A percentile compares a stretch with the other conserved stretches of the same genome.
Conservation (phyloP, 2,888 invertebrate genomes). For the Campoplex nolae region DNA sequence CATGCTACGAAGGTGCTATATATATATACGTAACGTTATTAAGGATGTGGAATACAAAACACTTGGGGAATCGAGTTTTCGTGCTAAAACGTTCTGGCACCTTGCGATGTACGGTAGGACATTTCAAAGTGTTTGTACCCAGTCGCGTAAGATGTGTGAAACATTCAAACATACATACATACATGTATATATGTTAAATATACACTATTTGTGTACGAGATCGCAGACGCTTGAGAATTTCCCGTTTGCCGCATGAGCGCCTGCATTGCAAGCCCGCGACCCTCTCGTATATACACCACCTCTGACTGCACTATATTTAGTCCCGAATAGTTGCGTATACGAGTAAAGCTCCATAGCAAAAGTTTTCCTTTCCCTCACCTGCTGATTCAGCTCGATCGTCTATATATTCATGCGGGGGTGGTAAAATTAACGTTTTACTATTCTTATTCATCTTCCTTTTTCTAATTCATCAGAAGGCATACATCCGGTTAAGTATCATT, state of each 20-base stretch:
- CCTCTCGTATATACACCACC: conserved; percentile 9
- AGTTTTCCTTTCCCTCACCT: neutral
- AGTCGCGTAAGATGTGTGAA: neutral
- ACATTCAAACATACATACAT: neutral
- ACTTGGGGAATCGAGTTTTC: conserved; percentile 27
- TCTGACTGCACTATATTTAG: conserved; percentile 52
- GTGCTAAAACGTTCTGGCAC: conserved; percentile 33
- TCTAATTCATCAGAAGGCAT: neutral
- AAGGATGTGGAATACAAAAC: conserved; percentile 42
- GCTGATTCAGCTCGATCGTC: neutral
- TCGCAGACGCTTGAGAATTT: conserved; percentile 63
- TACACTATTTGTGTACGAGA: conserved; percentile 41
- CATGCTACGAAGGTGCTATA: conserved; percentile 14
- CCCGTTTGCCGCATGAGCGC: conserved; percentile 62
- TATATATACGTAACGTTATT: conserved; percentile 26
- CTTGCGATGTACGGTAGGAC: conserved; percentile 19
- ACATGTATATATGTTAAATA: conserved; percentile 10
- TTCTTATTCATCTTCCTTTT: neutral
- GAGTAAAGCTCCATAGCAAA: conserved; percentile 2
- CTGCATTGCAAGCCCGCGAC: conserved; percentile 56
- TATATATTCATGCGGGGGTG: neutral
- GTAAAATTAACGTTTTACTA: neutral
- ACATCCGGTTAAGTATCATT: neutral
- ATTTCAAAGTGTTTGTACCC: conserved; percentile 32
- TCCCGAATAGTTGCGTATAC: conserved; percentile 51